Evolutionary conservation across 2,888 invertebrate species (phyloP), one percentile per base, ranked within the genome.

Genomic region (Dendrolimus pini): DNA sequence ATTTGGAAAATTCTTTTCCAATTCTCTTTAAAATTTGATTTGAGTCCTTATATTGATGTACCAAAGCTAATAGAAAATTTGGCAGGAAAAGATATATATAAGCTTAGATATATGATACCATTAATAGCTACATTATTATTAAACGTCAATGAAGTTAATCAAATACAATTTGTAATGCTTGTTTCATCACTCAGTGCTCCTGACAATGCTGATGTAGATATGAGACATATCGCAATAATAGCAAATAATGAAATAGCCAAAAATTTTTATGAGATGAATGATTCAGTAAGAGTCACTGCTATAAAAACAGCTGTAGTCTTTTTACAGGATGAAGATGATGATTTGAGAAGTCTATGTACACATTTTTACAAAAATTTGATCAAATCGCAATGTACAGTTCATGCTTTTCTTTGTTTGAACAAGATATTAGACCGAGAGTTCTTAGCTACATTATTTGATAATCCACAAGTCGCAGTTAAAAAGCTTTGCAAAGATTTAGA

Each of bases 251-350:
- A 86, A 70, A 62, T 89, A 41, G 78, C 78, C 41, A 64, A 64
- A 53, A 61, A 65, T 14, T 81, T 86, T 64, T 41, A 61, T 8
- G 65, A 62, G 55, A 66, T 83, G 14, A 52, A 74, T 10, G 80
- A 85, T 66, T 59, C 62, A 54, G 65, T 80, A 41, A 89, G 81
- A 74, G 69, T 82, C 53, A 77, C 65, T 59, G 73, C 83, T 55
- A 76, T 91, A 52, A 79, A 83, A 70, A 75, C 86, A 54, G 84
- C 80, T 56, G 69, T 91, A n/a, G 74, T 83, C 53, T 74, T 93
- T 7, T 68, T 93, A 54, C 92, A 92, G 78, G 93, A 93, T 74
- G 93, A 93, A 69, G 86, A 92, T 67, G 79, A 83, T 58, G 85
- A 87, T 65, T 80, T 93, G 12, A 85, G 92, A 65, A 82, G 82